Conservation (phyloP, 2,797 vertebrate species). For the Tenualosa thibaudeaui region DNA sequence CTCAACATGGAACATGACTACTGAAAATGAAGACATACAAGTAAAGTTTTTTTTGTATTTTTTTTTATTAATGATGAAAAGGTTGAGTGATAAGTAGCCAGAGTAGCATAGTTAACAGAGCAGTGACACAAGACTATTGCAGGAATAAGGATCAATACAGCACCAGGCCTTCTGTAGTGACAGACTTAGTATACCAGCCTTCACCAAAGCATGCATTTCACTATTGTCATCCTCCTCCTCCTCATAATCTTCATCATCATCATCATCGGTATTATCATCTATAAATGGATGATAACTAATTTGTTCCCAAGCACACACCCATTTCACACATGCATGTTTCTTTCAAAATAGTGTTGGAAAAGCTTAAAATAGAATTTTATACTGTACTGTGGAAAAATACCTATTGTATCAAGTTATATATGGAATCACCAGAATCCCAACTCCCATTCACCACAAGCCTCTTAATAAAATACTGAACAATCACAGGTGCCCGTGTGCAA, state of each 20-base stretch:
- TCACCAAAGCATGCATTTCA: neutral
- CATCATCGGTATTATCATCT: neutral
- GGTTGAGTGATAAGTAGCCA: neutral
- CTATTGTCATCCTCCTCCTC: neutral
- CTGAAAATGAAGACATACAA: neutral
- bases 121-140: neutral
- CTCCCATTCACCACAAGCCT: neutral
- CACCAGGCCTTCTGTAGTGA: neutral
- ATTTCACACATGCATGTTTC: neutral
- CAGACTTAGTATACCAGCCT: neutral
- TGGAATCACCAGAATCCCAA: neutral
- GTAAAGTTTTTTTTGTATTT: neutral
- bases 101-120: neutral
- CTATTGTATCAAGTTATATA: neutral
- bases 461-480: neutral
- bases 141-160: neutral
- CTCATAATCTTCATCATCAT: neutral
- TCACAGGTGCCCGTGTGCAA: neutral
- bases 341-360: neutral
- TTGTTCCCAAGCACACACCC: neutral
- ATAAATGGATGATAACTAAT: neutral
- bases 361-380: neutral
- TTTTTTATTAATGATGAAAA: neutral
- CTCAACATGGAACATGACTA: neutral
- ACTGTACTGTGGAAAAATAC: neutral